Evolutionary conservation across 23 tunicate species (phyloP), one percentile per base, ranked within the genome.

Genomic region (Halocynthia roretzi): DNA sequence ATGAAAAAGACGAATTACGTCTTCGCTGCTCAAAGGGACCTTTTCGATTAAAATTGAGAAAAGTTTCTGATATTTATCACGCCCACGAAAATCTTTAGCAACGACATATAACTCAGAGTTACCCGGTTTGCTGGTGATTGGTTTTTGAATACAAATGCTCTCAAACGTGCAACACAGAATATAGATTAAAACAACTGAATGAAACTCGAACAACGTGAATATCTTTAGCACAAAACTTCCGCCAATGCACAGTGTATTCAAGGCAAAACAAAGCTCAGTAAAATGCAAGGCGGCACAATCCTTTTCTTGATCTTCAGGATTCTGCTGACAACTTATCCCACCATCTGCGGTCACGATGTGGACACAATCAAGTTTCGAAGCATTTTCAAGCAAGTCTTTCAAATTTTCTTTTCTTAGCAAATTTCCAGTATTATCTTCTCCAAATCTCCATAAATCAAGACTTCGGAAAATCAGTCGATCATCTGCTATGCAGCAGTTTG

Each of bases 41-140:
- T 71, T 70, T 54, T 67, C 57, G 18, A 17, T 62, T 14, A 83
- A 53, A 55, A 8, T 40, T 19, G 22, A 51, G 21, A 76, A 7
- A 50, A 78, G 52, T 52, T 50, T 71, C 17, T 12, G 6, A 50
- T 81, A 79, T 48, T 68, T 53, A 8, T 82, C 82, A 7, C 10
- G 18, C 6, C 92, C 92, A 67, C 81, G 61, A 62, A 57, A 92
- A 75, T 57, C 76, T 10, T 54, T 84, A 5, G 91, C 86, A n/a
- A 92, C 84, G 22, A 92, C 87, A 76, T 92, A 92, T 19, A 86
- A 82, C 61, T 92, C 98, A 15, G 98, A 92, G 68, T 92, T 92
- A 0, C 98, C 98, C 12, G 83, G 87, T 82, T 92, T 92, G 62
- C 98, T 92, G 6, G 92, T 92, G 21, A 92, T 87, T 6, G 92